Conservation (phyloP, 2,797 vertebrate species). For the Benthosema pterotum region DNA sequence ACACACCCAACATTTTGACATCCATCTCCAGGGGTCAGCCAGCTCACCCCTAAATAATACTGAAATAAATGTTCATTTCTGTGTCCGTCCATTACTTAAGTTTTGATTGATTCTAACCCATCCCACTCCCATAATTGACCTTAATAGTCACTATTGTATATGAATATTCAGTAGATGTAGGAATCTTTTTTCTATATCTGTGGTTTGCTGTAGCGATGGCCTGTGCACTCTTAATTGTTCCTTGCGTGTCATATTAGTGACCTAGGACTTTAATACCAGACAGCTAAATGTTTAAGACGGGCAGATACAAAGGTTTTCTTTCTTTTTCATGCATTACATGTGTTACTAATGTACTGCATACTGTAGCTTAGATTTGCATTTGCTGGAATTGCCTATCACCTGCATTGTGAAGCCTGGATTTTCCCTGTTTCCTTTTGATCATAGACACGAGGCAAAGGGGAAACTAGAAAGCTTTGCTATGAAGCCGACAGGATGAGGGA, state of each 20-base stretch:
- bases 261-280: constrained; percentile 2
- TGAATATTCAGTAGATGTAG: neutral
- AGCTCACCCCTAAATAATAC: too few relatives aligned
- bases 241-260: neutral
- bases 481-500: constrained; percentile 49
- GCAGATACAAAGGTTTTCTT: too few relatives aligned
- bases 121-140: too few relatives aligned
- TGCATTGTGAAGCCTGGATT: neutral
- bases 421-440: constrained; percentile 33
- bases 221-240: neutral
- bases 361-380: constrained; percentile 32
- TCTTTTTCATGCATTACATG: too few relatives aligned
- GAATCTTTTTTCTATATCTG: neutral
- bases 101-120: too few relatives aligned
- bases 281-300: constrained; percentile 4
- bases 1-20: too few relatives aligned
- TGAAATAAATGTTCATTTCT: too few relatives aligned
- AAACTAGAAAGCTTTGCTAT: constrained; percentile 42
- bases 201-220: too few relatives aligned
- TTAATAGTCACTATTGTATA: neutral
- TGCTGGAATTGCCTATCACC: constrained; percentile 10
- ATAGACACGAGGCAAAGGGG: constrained; percentile 18
- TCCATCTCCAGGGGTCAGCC: too few relatives aligned
- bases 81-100: too few relatives aligned
- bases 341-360: too few relatives aligned